A percentile compares a stretch with the other conserved stretches of the same genome.
phyloP scores from a whole-genome alignment of 2,113 vertebrate genomes.

The cat (Felis catus) region DNA sequence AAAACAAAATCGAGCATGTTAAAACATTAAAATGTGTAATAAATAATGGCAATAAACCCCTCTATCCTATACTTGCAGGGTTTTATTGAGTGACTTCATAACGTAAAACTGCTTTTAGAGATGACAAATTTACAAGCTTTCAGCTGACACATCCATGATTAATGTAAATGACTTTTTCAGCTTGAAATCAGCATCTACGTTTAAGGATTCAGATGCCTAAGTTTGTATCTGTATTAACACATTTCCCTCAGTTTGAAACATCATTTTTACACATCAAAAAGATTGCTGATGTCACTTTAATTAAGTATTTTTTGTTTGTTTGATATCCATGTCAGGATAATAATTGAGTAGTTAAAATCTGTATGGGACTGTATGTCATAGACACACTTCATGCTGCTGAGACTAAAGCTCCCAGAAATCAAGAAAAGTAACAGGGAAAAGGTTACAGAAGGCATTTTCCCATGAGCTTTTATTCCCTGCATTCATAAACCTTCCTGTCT shows the following conservation, averaged over 20 bases:
- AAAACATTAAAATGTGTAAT: constrained; percentile 46
- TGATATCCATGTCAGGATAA: constrained; percentile 12
- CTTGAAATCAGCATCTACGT: constrained; percentile 65
- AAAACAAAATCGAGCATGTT: constrained; percentile 40
- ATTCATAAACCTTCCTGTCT: constrained; percentile 83
- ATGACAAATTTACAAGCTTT: constrained; percentile 59
- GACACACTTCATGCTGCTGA: constrained; percentile 61
- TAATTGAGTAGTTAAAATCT: constrained; percentile 62
- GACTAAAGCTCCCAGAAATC: constrained; percentile 64
- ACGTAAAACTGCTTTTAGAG: constrained; percentile 41
- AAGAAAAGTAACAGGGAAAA: constrained; percentile 82
- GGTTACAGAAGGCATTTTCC: constrained; percentile 87
- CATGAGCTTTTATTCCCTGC: constrained; percentile 85
- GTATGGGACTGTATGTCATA: neutral
- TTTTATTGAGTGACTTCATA: constrained; percentile 53
- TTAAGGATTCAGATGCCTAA: constrained; percentile 11
- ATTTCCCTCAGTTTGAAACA: constrained; percentile 36
- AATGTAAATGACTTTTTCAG: constrained; percentile 51
- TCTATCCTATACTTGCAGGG: neutral
- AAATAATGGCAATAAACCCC: constrained; percentile 51
- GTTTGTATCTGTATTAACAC: constrained; percentile 31
- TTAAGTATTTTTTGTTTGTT: constrained; percentile 28
- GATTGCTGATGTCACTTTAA: constrained; percentile 26
- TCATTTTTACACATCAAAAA: constrained; percentile 54
- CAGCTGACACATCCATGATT: constrained; percentile 15